Evolutionary conservation across 2,113 vertebrate genomes (phyloP), one percentile per base, ranked within the genome.

Genomic region (Peromyscus californicus): DNA sequence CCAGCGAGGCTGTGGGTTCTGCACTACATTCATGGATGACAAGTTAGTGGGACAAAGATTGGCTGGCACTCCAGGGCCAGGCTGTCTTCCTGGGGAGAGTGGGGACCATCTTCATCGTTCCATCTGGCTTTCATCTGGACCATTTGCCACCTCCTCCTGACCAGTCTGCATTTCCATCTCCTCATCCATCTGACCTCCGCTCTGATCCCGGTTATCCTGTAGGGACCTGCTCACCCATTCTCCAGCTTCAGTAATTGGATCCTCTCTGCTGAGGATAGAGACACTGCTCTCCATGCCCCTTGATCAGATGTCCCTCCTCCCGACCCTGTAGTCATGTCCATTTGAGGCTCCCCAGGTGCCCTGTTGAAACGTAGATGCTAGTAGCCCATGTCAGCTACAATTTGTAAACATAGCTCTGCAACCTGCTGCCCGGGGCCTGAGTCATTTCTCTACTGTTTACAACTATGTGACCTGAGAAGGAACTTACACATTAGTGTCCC

Each of bases 381-480:
- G 65, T 10, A 6, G 45, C 7, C 26, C 31, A 31, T 9, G 15
- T n/a, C 4, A 1, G 63, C 4, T 0, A 31, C 1, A 0, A 0
- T 2, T 48, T 75, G 61, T 6, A 15, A 80, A 21, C 1, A 0
- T n/a, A 63, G 39, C 54, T 72, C 36, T 22, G 39, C 26, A 83
- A 10, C 11, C 0, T 22, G 36, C 24, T 69, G 19, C 80, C 61
- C 2, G 1, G 42, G 42, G 9, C 26, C 3, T 1, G 83, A 22
- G 24, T 63, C 82, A 1, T 39, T 42, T 51, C 16, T 57, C 63
- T 7, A 4, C 42, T 29, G 11, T 22, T 45, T 69, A 26, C 21
- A 51, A 51, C 63, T 78, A 7, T 42, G 54, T 88, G 75, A 33
- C n/a, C 90, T 21, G 42, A 29, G 5, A 59, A n/a, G 48, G 59